Percentiles rank a stretch among this genome's conserved stretches.
These are phyloP conservation scores for Cyprinus carpio DNA, from an alignment of 2,113 vertebrate genomes.

Conservation along the genomic window DNA sequence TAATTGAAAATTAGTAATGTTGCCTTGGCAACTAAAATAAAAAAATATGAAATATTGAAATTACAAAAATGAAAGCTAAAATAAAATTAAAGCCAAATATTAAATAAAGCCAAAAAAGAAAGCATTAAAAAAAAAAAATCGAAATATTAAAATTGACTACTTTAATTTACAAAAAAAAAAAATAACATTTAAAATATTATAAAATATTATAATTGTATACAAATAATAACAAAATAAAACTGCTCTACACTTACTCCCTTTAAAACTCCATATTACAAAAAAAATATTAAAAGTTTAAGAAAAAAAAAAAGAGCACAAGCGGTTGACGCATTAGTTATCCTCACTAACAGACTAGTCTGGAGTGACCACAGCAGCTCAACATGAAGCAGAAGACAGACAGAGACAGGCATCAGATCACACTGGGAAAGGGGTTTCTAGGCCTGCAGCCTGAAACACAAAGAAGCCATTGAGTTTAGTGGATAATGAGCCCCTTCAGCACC, in stretches of 20 bases:
- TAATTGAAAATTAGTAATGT: not conserved
- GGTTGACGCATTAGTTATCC: not conserved
- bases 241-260: not conserved
- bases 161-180: no score
- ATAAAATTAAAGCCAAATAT: not conserved
- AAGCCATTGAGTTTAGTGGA: slow-evolving; percentile 68
- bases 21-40: not conserved
- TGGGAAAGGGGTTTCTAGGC: not conserved
- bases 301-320: not conserved
- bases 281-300: not conserved
- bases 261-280: not conserved
- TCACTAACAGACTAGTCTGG: not conserved
- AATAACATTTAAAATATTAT: not conserved
- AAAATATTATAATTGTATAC: not conserved
- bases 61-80: not conserved
- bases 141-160: not conserved
- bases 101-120: no score
- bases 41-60: not conserved
- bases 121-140: not conserved
- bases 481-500: slow-evolving; percentile 73
- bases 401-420: not conserved
- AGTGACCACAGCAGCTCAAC: not conserved
- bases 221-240: not conserved
- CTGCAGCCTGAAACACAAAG: slow-evolving; percentile 63
- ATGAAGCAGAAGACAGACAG: not conserved